phyloP scores from a whole-genome alignment of 2,797 vertebrate species.

The Melanitta fusca region DNA sequence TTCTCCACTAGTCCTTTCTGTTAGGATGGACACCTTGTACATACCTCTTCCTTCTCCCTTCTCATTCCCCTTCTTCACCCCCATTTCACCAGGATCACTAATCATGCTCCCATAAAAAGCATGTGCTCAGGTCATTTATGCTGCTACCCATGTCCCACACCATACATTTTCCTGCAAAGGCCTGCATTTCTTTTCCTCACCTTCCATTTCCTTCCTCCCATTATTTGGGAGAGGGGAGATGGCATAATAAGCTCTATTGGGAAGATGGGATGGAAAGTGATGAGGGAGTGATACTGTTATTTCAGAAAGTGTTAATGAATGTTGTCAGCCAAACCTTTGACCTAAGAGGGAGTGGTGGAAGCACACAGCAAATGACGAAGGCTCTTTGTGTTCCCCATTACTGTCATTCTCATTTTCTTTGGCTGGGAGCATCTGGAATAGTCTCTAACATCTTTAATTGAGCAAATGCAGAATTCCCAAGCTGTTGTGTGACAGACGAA shows the following conservation, averaged over 20 bases:
- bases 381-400: not conserved
- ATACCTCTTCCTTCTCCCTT: not conserved
- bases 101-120: not conserved
- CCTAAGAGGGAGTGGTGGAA: conserved; percentile 34
- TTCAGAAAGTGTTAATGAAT: conserved; percentile 30
- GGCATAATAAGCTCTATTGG: not conserved
- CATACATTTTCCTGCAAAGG: not conserved
- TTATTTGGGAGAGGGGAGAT: not conserved
- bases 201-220: not conserved
- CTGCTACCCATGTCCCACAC: not conserved
- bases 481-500: not conserved
- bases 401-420: not conserved
- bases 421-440: conserved; percentile 35
- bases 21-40: not conserved
- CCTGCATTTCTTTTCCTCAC: not conserved
- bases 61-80: not conserved
- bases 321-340: conserved; percentile 42
- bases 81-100: not conserved
- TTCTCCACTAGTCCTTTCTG: not conserved
- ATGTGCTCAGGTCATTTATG: not conserved
- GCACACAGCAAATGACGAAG: not conserved
- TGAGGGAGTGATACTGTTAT: conserved; percentile 22
- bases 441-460: conserved; percentile 4
- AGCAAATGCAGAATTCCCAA: conserved; percentile 8
- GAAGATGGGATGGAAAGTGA: not conserved